Evolutionary conservation across 1,140 invertebrate species (phyloP).

Genomic region (Drosophila burlai): DNA sequence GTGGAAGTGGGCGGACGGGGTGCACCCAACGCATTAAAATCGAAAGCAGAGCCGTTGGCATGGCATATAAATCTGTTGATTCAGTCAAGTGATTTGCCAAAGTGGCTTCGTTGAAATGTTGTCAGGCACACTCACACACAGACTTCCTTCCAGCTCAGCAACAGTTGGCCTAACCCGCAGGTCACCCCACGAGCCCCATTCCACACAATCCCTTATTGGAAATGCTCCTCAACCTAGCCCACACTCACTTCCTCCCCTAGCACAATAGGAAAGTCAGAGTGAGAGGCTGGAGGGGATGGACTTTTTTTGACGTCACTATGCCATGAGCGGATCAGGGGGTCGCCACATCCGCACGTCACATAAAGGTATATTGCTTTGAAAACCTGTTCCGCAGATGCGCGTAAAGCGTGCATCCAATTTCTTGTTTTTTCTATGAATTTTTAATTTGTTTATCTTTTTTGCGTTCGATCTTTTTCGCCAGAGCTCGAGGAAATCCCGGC

Average conservation of each 20-base stretch:
- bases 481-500: constrained; percentile 38
- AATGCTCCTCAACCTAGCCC: constrained; percentile 15
- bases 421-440: constrained; percentile 44
- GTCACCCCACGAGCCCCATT: not conserved
- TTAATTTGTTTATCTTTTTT: constrained; percentile 22
- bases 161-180: constrained; percentile 63
- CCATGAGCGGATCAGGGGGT: constrained; percentile 41
- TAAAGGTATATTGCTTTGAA: constrained; percentile 4
- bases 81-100: constrained; percentile 83
- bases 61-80: constrained; percentile 79
- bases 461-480: constrained; percentile 18
- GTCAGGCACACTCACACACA: constrained; percentile 64
- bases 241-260: constrained; percentile 18
- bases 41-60: constrained; percentile 61
- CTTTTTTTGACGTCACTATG: constrained; percentile 64
- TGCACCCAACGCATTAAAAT: constrained; percentile 43
- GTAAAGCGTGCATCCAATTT: constrained; percentile 17
- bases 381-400: constrained; percentile 45
- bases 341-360: constrained; percentile 23
- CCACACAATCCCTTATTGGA: not conserved
- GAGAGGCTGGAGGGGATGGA: constrained; percentile 21
- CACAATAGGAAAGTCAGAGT: constrained; percentile 19
- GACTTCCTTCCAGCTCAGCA: constrained; percentile 40
- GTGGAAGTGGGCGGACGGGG: not conserved
- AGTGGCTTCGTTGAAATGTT: constrained; percentile 84